Percentiles rank a stretch among this genome's conserved stretches.
These are phyloP conservation scores for Tupiocoris notatus DNA, from an alignment of 2,888 invertebrate genomes.

Conservation along the genomic window DNA sequence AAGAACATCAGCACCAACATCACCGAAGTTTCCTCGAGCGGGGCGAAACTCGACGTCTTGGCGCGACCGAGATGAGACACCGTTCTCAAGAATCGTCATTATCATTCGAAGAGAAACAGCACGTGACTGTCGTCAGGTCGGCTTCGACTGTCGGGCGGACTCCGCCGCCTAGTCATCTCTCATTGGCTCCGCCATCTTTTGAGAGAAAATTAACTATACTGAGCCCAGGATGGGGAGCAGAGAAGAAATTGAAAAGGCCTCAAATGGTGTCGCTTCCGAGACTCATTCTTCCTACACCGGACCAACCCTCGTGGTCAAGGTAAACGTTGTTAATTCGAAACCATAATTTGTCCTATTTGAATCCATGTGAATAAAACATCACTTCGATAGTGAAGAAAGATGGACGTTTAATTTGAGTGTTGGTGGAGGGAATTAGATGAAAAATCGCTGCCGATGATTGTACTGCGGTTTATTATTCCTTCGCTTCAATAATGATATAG, in stretches of 20 bases:
- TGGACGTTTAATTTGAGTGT: too few relatives aligned
- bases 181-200: slow-evolving; percentile 74
- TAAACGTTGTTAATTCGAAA: not conserved
- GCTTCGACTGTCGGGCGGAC: slow-evolving; percentile 58
- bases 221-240: slow-evolving; percentile 50
- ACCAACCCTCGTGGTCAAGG: slow-evolving; percentile 61
- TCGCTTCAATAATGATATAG: too few relatives aligned
- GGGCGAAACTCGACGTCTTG: slow-evolving; percentile 51
- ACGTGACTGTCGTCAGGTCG: slow-evolving; percentile 57
- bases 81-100: slow-evolving; percentile 59
- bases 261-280: slow-evolving; percentile 68
- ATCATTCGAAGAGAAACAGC: slow-evolving; percentile 64
- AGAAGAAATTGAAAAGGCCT: slow-evolving; percentile 63
- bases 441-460: too few relatives aligned
- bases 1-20: slow-evolving; percentile 46
- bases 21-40: slow-evolving; percentile 60
- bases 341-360: too few relatives aligned
- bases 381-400: too few relatives aligned
- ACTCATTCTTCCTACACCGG: slow-evolving; percentile 71
- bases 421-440: too few relatives aligned
- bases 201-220: slow-evolving; percentile 62
- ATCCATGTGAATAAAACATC: too few relatives aligned
- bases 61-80: slow-evolving; percentile 63
- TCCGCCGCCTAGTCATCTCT: slow-evolving; percentile 62
- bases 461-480: too few relatives aligned